Evolutionary conservation across 2,888 invertebrate genomes (phyloP), one percentile per base, ranked within the genome.

Genomic region (Adelognathus sp.): DNA sequence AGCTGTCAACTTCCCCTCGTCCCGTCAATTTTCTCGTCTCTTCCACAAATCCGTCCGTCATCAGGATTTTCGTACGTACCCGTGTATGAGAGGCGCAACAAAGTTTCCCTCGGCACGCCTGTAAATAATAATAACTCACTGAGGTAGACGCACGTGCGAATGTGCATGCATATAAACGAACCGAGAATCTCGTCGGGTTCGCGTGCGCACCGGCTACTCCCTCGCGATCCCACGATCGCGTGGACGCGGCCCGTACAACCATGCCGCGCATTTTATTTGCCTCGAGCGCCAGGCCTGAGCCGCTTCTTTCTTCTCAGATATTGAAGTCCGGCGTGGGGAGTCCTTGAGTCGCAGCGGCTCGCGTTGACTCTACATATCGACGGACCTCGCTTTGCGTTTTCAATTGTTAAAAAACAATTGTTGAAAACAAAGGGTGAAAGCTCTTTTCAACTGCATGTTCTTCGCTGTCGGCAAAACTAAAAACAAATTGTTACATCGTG

Each of bases 401-500:
- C 1, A 4, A 18, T 63, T 21, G 0, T n/a, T n/a, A n/a, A n/a
- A n/a, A n/a, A n/a, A n/a, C n/a, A n/a, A n/a, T n/a, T n/a, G n/a
- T n/a, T n/a, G n/a, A n/a, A n/a, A n/a, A n/a, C n/a, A n/a, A n/a
- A n/a, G n/a, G n/a, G n/a, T n/a, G n/a, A n/a, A n/a, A n/a, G 6
- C 1, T 60, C 11, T 60, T 60, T 60, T 14, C 21, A 14, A 3
- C 33, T 44, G 67, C 41, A 71, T 67, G 61, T 61, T 63, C 81
- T 79, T 84, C 82, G 84, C 78, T 82, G 77, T 77, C 72, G 72
- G 78, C 39, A 63, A 79, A 82, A 86, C 86, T 83, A 79, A 80
- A 84, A 79, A 81, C 70, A 81, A 81, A 86, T 66, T 75, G 84
- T 61, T 82, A 86, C 77, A 79, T 87, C 78, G 29, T 79, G 81